Conservation (phyloP, 2,888 invertebrate genomes). For the Calameuta pallipes region DNA sequence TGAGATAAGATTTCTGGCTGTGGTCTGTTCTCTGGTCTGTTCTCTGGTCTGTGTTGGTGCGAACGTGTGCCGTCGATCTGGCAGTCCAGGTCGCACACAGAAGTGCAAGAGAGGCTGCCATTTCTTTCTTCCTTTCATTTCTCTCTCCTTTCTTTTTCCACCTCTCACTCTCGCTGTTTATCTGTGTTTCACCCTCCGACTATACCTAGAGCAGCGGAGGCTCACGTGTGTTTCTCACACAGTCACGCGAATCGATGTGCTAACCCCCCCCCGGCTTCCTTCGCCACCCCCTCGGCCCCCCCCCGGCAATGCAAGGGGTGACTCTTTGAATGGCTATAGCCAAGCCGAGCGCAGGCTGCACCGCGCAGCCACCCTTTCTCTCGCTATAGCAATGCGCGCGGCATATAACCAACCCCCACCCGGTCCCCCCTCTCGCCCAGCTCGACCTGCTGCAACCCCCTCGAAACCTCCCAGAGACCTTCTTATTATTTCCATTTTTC, state of each 20-base stretch:
- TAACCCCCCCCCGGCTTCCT: constrained; percentile 32
- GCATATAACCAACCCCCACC: constrained; percentile 21
- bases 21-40: constrained; percentile 48
- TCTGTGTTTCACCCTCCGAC: no score
- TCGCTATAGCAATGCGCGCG: no score
- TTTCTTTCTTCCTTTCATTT: constrained; percentile 28
- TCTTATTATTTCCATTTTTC: constrained; percentile 30
- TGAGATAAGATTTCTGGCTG: constrained; percentile 18
- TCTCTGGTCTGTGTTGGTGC: constrained; percentile 39
- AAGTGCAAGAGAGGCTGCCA: constrained; percentile 15
- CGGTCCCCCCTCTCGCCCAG: constrained; percentile 15
- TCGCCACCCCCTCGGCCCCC: no score
- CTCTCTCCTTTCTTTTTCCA: constrained; percentile 22
- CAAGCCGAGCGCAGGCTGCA: no score
- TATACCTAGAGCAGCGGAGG: no score
- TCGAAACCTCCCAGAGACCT: constrained; percentile 23
- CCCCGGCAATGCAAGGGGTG: no score
- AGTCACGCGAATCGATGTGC: constrained; percentile 20
- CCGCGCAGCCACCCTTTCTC: no score
- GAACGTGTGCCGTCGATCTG: constrained; percentile 24
- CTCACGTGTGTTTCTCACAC: no score
- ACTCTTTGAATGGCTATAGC: no score
- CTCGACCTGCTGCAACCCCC: constrained; percentile 7
- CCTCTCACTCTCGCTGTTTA: constrained; percentile 19
- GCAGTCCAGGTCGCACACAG: neutral